phyloP scores from a whole-genome alignment of 1,140 invertebrate genomes.

The Zaprionus gabonicus region DNA sequence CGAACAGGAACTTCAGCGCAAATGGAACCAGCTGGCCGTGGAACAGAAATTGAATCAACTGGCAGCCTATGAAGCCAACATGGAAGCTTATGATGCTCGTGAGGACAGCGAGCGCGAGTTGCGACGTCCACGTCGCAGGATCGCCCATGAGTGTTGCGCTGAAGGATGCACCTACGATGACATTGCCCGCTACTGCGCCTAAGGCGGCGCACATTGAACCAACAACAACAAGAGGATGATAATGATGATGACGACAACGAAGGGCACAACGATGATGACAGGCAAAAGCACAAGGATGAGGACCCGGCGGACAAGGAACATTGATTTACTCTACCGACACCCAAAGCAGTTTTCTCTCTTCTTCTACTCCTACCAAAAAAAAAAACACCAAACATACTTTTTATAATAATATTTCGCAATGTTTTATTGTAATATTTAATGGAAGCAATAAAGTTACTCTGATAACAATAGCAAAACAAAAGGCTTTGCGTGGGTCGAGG shows the following conservation, averaged over 20 bases:
- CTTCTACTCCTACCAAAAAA: constrained; percentile 19
- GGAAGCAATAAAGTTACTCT: constrained; percentile 78
- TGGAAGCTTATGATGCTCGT: neutral
- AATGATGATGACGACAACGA: neutral
- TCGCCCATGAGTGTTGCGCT: constrained; percentile 64
- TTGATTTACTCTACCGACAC: neutral
- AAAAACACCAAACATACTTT: constrained; percentile 37
- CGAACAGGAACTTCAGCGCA: constrained; percentile 19
- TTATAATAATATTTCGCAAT: constrained; percentile 67
- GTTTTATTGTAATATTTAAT: constrained; percentile 80
- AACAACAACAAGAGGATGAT: neutral
- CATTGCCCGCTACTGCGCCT: constrained; percentile 60
- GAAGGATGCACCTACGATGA: constrained; percentile 73
- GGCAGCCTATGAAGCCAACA: neutral
- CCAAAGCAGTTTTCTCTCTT: constrained; percentile 24
- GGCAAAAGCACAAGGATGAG: neutral
- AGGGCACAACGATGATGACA: neutral
- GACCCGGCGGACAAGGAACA: neutral
- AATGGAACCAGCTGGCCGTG: constrained; percentile 28
- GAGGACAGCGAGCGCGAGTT: constrained; percentile 30
- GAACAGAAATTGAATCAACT: constrained; percentile 13
- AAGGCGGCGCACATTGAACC: constrained; percentile 1
- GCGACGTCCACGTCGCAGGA: constrained; percentile 55
- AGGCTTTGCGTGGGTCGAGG: constrained; percentile 14
- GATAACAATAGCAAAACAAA: constrained; percentile 63